Evolutionary conservation across 2,888 invertebrate species (phyloP), one percentile per base, ranked within the genome.

Genomic region (Hyalella azteca): DNA sequence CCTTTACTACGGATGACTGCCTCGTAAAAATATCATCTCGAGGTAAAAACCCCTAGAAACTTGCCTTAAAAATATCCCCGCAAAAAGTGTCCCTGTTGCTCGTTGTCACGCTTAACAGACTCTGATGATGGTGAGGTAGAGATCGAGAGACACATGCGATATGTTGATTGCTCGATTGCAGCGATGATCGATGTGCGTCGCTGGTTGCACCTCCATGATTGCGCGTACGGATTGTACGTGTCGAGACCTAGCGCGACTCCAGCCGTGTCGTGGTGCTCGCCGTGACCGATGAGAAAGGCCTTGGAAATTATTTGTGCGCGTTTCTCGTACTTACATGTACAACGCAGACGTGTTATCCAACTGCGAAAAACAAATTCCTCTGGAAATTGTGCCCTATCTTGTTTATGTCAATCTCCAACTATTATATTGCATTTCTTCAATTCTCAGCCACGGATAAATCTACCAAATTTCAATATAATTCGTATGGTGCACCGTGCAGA

Each of bases 11-110:
- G 60, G 60, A 60, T 60, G 60, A 60, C 60, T 60, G 60, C 60
- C 7, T 19, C 11, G 60, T 29, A 60, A 60, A 60, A 60, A 36
- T 60, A 32, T 32, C 32, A 36, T 60, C 60, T 60, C 60, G 32
- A 60, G 60, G 60, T 3, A 60, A 60, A 60, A 60, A 60, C 60
- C n/a, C 36, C 11, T 60, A 60, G 60, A 60, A 60, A 60, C 60
- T 32, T 60, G 15, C 15, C 36, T 29, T 15, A 60, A 60, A 60
- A 60, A 36, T 60, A 4, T 32, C 36, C 32, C 19, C 15, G 60
- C 36, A 60, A 60, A 60, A 60, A 60, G 36, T 60, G 60, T 60
- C 60, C 36, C 60, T 60, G 60, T 60, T 60, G 29, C 60, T 49
- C n/a, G 11, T 22, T 36, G 60, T 60, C 60, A 60, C 60, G 60